Base-by-base conservation (phyloP, 2,888 invertebrate genomes). In the Chaetogeoica ovagalla region DNA sequence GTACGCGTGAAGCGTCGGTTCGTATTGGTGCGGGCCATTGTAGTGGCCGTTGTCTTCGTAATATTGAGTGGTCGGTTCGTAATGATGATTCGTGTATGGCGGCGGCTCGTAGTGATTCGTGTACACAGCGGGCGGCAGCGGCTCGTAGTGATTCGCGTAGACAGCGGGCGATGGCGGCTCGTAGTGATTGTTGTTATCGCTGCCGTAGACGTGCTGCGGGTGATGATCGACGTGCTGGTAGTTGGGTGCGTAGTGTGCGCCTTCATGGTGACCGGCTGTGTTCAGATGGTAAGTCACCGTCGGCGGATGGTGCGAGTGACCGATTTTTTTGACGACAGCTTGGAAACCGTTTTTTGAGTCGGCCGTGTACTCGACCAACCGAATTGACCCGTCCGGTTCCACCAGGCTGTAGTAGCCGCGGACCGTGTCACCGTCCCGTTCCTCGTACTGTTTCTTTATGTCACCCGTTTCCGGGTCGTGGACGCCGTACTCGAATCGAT, bases 311-410 rank as follows among this genome's bases (percentile, higher is more conserved):
- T 74, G 82, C 39, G 81, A 69, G 9, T 76, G 69, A 11, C 75
- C 75, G 57, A 82, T 82, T 55, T 82, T 82, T 63, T 81, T 81
- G 66, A 92, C 91, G 85, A 90, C 88, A 81, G 92, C 92, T 85
- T 92, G 91, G 88, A 92, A 92, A 84, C 92, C 92, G 84, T 91
- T 91, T 86, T 92, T 90, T 91, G 91, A 91, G 86, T 92, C 92
- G 76, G 92, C 92, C 81, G 91, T 89, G 86, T 92, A 92, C 86
- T 91, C 89, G 81, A 92, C 92, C 4, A 91, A 92, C 83, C 92
- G 89, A 79, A 92, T 90, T 82, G 91, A 91, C 81, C 92, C 92
- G 87, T 92, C 92, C 63, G 91, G 91, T 86, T 92, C 92, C 82
- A 84, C 84, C 55, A 87, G 83, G 15, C 87, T 86, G 83, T 87